Evolutionary conservation across 2,888 invertebrate genomes (phyloP), one percentile per base, ranked within the genome.

Genomic region (Plagiodera versicolora): DNA sequence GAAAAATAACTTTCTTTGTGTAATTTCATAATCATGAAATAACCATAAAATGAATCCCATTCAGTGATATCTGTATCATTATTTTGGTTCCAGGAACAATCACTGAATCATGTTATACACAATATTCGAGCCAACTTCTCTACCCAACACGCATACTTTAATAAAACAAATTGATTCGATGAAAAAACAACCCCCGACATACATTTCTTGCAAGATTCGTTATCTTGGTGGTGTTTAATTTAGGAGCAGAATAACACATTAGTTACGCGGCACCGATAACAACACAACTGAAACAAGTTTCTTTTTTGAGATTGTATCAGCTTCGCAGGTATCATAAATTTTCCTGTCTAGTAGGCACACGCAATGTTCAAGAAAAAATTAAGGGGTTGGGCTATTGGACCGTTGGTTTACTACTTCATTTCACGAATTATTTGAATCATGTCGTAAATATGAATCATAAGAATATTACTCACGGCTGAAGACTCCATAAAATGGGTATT

Each of bases 161-260:
- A 14, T 1, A 39, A 3, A 39, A 14, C n/a, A 39, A 39, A 39
- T 32, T 32, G 32, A 9, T 11, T 11, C 10, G 14, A 39, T 14
- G 14, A 39, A 39, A 39, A 39, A 39, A 39, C 14, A 14, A 39
- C 10, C 39, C 6, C 3, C 39, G 11, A 44, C 59, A 54, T 54
- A 54, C 48, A 58, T 61, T 54, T 46, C 45, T 45, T 32, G 10
- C 47, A 50, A 58, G 58, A 58, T 61, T 32, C 18, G 49, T 58
- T 54, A 61, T 61, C 61, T 50, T 28, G 49, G 50, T 51, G 58
- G 53, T 58, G 54, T 61, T 61, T 61, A 61, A 61, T 61, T 61
- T 46, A 14, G 10, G 11, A 11, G 14, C n/a, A 54, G 53, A 57
- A 60, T 6, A 63, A 64, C 58, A 60, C 60, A 58, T 60, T 56